These are phyloP conservation scores for Gymnarchus niloticus DNA, from an alignment of 2,113 vertebrate species.

Conservation along the genomic window DNA sequence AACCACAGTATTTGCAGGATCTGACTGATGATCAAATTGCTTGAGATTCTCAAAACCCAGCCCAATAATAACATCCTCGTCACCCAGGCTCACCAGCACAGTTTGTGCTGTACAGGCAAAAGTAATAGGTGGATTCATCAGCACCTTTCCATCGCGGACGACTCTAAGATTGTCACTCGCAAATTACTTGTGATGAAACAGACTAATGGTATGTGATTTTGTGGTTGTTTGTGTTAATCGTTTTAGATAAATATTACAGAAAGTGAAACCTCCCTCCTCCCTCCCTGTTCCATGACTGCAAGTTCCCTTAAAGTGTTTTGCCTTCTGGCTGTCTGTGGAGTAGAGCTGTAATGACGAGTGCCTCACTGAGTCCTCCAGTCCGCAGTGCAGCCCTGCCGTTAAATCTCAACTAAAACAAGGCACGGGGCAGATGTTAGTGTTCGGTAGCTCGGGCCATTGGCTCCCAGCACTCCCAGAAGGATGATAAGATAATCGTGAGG, in stretches of 20 bases:
- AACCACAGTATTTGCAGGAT: not conserved
- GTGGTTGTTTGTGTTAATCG: not conserved
- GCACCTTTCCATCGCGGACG: not conserved
- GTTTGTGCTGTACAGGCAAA: not conserved
- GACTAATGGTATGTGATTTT: not conserved
- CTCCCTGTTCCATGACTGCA: not conserved
- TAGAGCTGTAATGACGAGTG: too few relatives aligned
- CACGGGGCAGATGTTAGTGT: constrained; percentile 10
- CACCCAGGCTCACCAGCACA: not conserved
- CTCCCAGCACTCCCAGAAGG: constrained; percentile 25
- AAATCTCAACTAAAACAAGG: not conserved
- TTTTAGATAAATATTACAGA: not conserved
- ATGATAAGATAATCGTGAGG: constrained; percentile 42
- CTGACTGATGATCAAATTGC: not conserved
- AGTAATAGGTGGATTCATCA: not conserved
- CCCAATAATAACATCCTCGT: not conserved
- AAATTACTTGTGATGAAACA: constrained; percentile 10
- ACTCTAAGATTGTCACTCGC: not conserved
- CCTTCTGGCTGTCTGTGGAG: not conserved
- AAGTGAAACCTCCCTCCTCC: not conserved
- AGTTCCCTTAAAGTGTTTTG: not conserved
- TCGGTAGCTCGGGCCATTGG: constrained; percentile 23
- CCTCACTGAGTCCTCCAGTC: not conserved
- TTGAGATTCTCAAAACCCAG: not conserved
- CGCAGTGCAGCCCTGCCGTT: not conserved